Evolutionary conservation across 2,113 vertebrate species (phyloP).

Genomic region (Struthio camelus): DNA sequence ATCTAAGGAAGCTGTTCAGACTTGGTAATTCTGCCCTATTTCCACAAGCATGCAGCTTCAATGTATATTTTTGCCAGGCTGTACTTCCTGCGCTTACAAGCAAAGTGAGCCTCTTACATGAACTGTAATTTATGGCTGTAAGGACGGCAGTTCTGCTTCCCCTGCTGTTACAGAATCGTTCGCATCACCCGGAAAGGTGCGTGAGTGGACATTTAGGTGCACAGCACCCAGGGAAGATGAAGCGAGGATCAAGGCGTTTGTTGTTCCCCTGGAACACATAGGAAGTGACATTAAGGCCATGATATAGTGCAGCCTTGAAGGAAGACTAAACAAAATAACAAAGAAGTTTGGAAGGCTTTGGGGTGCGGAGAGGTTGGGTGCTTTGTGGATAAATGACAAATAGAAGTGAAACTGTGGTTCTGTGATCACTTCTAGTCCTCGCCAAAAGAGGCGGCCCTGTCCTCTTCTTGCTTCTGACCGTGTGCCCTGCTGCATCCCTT

Average conservation of each 20-base stretch:
- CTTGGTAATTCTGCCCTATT: background rate
- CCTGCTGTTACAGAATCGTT: background rate
- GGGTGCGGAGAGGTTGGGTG: background rate
- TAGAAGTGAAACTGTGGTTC: background rate
- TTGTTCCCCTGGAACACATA: background rate
- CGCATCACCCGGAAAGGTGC: background rate
- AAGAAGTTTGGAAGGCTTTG: rapidly evolving
- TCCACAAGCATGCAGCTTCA: background rate
- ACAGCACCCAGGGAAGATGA: background rate
- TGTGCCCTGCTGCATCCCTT: rapidly evolving
- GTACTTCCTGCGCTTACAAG: background rate
- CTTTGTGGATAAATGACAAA: background rate
- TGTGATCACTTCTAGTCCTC: rapidly evolving
- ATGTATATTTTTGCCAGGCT: background rate
- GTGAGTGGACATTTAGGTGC: rapidly evolving
- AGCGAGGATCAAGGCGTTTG: rapidly evolving
- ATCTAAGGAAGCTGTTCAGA: background rate
- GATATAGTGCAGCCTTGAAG: background rate
- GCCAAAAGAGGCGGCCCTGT: rapidly evolving
- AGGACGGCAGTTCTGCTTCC: background rate
- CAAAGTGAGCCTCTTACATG: rapidly evolving
- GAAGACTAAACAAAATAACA: background rate
- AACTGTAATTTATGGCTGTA: rapidly evolving
- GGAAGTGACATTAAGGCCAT: background rate
- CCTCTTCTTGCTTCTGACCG: background rate